These are phyloP conservation scores for Osmerus eperlanus DNA, from an alignment of 2,113 vertebrate genomes.

Conservation along the genomic window DNA sequence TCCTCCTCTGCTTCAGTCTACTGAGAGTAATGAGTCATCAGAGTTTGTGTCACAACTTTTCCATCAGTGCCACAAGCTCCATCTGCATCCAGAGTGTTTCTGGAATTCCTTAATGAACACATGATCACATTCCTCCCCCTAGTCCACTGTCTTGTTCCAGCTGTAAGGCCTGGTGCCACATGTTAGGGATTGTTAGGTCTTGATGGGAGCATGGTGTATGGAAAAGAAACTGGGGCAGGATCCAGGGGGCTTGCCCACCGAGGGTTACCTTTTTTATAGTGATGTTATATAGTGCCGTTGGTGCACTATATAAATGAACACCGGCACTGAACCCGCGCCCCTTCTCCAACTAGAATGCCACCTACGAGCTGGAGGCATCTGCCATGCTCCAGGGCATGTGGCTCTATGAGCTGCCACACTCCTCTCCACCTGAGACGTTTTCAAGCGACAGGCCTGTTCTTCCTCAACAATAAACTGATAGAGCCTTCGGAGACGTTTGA, in stretches of 20 bases:
- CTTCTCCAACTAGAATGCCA: no score
- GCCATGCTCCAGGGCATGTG: no score
- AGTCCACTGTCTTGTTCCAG: neutral
- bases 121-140: constrained; percentile 17
- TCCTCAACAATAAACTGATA: no score
- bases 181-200: constrained; percentile 34
- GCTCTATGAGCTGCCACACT: constrained; percentile 3
- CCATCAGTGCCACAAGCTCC: neutral
- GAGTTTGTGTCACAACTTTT: constrained; percentile 17
- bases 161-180: constrained; percentile 15
- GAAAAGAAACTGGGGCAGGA: neutral
- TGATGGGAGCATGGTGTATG: constrained; percentile 24
- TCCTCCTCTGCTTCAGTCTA: neutral
- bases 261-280: constrained; percentile 28
- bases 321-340: no score
- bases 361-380: no score
- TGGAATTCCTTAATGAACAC: constrained; percentile 11
- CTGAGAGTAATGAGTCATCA: constrained; percentile 18
- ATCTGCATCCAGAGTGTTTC: constrained; percentile 10
- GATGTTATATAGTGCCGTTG: constrained; percentile 1
- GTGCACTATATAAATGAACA: no score
- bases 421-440: neutral
- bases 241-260: constrained; percentile 16
- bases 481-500: no score
- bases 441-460: no score